Evolutionary conservation across 2,888 invertebrate genomes (phyloP).

Genomic region (Drosophila falleni): DNA sequence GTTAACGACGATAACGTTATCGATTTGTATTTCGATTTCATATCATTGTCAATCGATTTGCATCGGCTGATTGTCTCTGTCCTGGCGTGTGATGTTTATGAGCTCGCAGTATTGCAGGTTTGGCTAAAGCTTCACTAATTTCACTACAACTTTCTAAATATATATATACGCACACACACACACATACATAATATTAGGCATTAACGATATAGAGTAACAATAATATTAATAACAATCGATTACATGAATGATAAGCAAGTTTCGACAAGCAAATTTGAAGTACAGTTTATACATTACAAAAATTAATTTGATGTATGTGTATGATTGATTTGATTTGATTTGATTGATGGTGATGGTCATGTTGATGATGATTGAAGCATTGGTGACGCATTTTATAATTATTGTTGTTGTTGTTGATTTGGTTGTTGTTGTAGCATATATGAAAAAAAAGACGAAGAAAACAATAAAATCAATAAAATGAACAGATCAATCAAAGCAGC

Average conservation of each 20-base stretch:
- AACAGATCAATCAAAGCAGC: conserved; percentile 9
- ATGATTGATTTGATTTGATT: conserved; percentile 18
- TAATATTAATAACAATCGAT: conserved; percentile 30
- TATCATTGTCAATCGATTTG: conserved; percentile 52
- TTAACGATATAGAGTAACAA: conserved; percentile 25
- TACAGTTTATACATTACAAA: conserved; percentile 60
- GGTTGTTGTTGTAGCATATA: conserved; percentile 44
- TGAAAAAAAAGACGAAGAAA: conserved; percentile 47
- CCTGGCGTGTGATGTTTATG: conserved; percentile 79
- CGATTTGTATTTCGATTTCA: conserved; percentile 36
- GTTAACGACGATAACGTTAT: conserved; percentile 13
- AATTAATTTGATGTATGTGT: conserved; percentile 10
- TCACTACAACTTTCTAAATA: conserved; percentile 85
- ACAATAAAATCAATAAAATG: conserved; percentile 17
- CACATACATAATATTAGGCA: conserved; percentile 25
- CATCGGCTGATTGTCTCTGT: conserved; percentile 61
- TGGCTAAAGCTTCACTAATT: conserved; percentile 85
- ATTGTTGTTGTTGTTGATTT: conserved; percentile 28
- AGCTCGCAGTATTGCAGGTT: conserved; percentile 83
- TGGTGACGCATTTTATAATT: conserved; percentile 33
- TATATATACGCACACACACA: conserved; percentile 7
- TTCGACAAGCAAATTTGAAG: conserved; percentile 43
- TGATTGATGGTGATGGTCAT: conserved; percentile 36
- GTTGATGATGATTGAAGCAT: conserved; percentile 37
- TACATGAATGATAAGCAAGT: conserved; percentile 31